phyloP scores from a whole-genome alignment of 1,140 invertebrate genomes.

The Anadara kagoshimensis region DNA sequence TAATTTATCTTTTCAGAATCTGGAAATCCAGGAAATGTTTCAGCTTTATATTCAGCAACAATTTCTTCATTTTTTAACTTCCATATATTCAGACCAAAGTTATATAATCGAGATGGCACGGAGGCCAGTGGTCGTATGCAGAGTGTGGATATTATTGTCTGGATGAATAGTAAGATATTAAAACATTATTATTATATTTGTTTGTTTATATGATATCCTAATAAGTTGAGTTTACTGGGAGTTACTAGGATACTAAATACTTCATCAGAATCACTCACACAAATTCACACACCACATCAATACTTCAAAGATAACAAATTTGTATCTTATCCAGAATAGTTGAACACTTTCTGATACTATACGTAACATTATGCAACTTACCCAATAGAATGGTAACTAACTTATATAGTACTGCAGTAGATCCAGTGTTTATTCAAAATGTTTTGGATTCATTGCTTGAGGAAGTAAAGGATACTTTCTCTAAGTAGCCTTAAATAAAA shows the following conservation, averaged over 20 bases:
- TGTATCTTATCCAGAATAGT: background rate
- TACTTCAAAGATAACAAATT: no score
- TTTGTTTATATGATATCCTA: background rate
- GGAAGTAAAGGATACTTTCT: no score
- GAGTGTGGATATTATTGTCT: constrained; percentile 40
- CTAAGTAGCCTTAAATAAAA: no score
- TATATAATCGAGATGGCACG: constrained; percentile 31
- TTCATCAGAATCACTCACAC: no score
- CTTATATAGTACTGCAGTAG: background rate
- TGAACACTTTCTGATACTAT: background rate
- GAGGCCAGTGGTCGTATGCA: constrained; percentile 30
- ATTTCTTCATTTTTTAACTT: no score
- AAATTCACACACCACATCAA: no score
- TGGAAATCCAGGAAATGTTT: no score
- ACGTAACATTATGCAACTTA: background rate
- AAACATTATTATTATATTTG: background rate
- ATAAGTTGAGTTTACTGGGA: background rate
- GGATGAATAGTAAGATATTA: constrained; percentile 53
- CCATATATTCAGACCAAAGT: constrained; percentile 35
- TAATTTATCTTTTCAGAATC: no score
- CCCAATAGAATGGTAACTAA: background rate
- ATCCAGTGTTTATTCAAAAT: background rate
- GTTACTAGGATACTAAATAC: background rate
- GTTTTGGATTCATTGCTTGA: no score
- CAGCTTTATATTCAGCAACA: no score